Conservation (phyloP, 2,888 invertebrate genomes). For the Dyspetes luteomarginatus region DNA sequence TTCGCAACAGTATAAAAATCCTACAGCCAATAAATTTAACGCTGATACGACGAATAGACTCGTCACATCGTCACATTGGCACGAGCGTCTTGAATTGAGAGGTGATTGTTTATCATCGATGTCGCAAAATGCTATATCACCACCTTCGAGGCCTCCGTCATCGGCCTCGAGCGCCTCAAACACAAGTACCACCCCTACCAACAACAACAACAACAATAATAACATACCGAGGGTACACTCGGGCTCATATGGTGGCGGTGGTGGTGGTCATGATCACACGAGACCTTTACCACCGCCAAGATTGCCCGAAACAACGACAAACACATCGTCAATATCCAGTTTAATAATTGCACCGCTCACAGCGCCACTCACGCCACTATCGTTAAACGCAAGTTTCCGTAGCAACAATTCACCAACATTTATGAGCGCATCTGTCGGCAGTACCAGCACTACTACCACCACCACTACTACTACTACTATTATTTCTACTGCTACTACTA, state of each 20-base stretch:
- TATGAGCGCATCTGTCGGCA: constrained; percentile 13
- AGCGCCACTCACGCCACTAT: constrained; percentile 83
- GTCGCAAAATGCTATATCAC: constrained; percentile 78
- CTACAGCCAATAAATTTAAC: constrained; percentile 22
- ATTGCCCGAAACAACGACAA: constrained; percentile 66
- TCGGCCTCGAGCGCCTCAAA: constrained; percentile 69
- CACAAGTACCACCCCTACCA: constrained; percentile 46
- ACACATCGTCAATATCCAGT: constrained; percentile 26
- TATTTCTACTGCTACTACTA: not conserved
- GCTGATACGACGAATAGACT: not conserved
- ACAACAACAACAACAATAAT: no score
- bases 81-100: constrained; percentile 74
- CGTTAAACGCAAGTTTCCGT: constrained; percentile 81
- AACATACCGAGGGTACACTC: constrained; percentile 80
- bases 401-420: constrained; percentile 61
- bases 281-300: constrained; percentile 81
- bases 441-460: constrained; percentile 42
- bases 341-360: constrained; percentile 55
- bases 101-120: constrained; percentile 76
- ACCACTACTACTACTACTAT: not conserved
- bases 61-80: constrained; percentile 59
- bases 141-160: constrained; percentile 78
- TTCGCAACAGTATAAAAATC: constrained; percentile 76
- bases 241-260: constrained; percentile 78
- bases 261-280: constrained; percentile 82